These are phyloP conservation scores for Nudaria mundana DNA, from an alignment of 2,888 invertebrate genomes.

Conservation along the genomic window DNA sequence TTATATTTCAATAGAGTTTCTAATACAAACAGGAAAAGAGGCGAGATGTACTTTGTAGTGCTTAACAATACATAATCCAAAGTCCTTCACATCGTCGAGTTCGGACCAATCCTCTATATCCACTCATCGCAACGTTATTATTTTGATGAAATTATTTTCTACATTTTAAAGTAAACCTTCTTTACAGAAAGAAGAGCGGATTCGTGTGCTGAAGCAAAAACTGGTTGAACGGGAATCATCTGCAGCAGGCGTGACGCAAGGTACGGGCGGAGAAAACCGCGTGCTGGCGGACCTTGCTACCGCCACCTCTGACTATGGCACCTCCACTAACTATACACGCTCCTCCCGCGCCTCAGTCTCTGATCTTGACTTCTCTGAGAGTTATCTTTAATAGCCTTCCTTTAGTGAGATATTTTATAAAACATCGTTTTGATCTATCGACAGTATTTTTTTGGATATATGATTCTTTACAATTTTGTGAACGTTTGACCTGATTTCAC, in stretches of 20 bases:
- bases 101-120: no score
- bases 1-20: no score
- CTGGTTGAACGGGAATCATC: conserved; percentile 89
- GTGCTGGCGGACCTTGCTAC: conserved; percentile 90
- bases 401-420: conserved; percentile 4
- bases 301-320: conserved; percentile 88
- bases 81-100: no score
- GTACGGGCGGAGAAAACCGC: conserved; percentile 83
- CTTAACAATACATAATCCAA: no score
- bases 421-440: neutral
- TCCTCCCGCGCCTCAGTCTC: conserved; percentile 92
- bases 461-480: no score
- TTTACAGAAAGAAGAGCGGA: conserved; percentile 93
- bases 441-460: no score
- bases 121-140: no score
- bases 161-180: no score
- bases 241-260: conserved; percentile 84
- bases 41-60: no score
- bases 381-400: conserved; percentile 83
- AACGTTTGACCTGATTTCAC: no score
- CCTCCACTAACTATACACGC: conserved; percentile 90
- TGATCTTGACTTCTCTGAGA: conserved; percentile 93
- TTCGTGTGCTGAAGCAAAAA: conserved; percentile 89
- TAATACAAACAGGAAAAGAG: no score
- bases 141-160: no score